phyloP scores from a whole-genome alignment of 2,113 vertebrate genomes.

The Oryctolagus cuniculus region mOryCun1.1 NC_091438.1:70629501-70630000 shows the following conservation, averaged over 20 bases:
- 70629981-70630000: background rate
- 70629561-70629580: background rate
- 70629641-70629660: background rate
- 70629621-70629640: background rate
- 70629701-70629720: background rate
- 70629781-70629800: background rate
- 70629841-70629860: background rate
- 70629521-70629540: background rate
- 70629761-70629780: background rate
- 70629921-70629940: background rate
- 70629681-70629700: background rate
- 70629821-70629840: background rate
- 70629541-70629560: background rate
- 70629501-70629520: background rate
- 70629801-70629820: constrained; percentile 10
- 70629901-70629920: background rate
- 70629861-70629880: background rate
- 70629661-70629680: background rate
- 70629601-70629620: background rate
- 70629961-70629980: constrained; percentile 33
- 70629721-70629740: background rate
- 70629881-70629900: background rate
- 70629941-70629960: constrained; percentile 41
- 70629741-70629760: background rate
- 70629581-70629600: background rate